Evolutionary conservation across 2,797 vertebrate species (phyloP).

Genomic region (Amphiprion clarkii): DNA sequence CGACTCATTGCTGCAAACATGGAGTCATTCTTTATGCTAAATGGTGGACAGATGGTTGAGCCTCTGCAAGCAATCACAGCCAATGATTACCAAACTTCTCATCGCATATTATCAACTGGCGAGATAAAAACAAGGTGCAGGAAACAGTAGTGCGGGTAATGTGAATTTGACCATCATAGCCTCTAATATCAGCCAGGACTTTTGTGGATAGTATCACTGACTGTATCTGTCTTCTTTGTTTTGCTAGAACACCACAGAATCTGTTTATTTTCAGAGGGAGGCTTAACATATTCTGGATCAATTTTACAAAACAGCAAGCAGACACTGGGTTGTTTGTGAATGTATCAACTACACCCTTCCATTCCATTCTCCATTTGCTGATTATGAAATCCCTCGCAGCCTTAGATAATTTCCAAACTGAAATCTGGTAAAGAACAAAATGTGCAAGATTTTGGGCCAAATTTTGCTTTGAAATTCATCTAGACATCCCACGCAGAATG

Average conservation of each 20-base stretch:
- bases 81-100: slow-evolving; percentile 62
- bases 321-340: slow-evolving; percentile 55
- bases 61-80: slow-evolving; percentile 61
- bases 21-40: slow-evolving; percentile 64
- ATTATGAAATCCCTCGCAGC: slow-evolving; percentile 56
- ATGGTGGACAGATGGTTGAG: slow-evolving; percentile 73
- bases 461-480: slow-evolving; percentile 40
- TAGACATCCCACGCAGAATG: slow-evolving; percentile 54
- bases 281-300: slow-evolving; percentile 54
- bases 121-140: slow-evolving; percentile 58
- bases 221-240: slow-evolving; percentile 46
- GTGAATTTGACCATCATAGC: slow-evolving; percentile 31
- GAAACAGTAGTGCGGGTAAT: slow-evolving; percentile 61
- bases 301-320: slow-evolving; percentile 59
- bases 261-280: slow-evolving; percentile 59
- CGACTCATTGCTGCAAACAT: slow-evolving; percentile 68
- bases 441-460: slow-evolving; percentile 46
- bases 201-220: slow-evolving; percentile 17
- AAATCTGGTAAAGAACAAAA: slow-evolving; percentile 54
- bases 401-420: slow-evolving; percentile 44
- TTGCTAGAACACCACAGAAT: slow-evolving; percentile 47
- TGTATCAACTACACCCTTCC: slow-evolving; percentile 28
- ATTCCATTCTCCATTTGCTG: slow-evolving; percentile 41
- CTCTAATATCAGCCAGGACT: slow-evolving; percentile 42
- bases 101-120: slow-evolving; percentile 53